phyloP scores from a whole-genome alignment of 2,888 invertebrate species.

The Hirtodrosophila histrioides region DNA sequence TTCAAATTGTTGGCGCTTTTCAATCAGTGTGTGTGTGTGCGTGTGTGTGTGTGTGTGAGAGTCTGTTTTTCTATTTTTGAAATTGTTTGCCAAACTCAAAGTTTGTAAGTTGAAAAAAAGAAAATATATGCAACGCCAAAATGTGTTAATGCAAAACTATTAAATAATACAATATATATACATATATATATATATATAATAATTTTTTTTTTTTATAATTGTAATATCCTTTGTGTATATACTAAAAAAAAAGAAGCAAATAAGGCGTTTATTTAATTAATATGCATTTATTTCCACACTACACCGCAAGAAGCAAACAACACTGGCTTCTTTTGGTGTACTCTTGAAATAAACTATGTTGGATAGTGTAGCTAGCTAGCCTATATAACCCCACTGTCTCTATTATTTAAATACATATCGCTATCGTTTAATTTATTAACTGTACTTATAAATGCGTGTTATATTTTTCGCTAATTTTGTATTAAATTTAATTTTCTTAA shows the following conservation, averaged over 20 bases:
- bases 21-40: constrained; percentile 1
- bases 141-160: constrained; percentile 63
- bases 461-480: constrained; percentile 64
- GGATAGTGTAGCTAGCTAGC: constrained; percentile 20
- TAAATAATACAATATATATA: constrained; percentile 36
- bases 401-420: constrained; percentile 41
- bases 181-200: constrained; percentile 26
- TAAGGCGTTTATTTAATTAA: constrained; percentile 50
- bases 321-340: constrained; percentile 67
- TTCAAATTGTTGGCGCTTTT: constrained; percentile 19
- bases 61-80: constrained; percentile 6
- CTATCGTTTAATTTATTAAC: constrained; percentile 81
- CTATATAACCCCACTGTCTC: constrained; percentile 28
- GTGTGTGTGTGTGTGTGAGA: constrained; percentile 7
- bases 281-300: constrained; percentile 74
- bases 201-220: constrained; percentile 35
- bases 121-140: constrained; percentile 53
- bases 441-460: constrained; percentile 79
- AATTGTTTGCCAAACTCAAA: constrained; percentile 67
- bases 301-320: constrained; percentile 65
- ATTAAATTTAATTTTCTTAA: constrained; percentile 63
- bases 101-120: constrained; percentile 58
- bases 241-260: constrained; percentile 58
- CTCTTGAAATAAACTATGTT: constrained; percentile 68
- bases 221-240: constrained; percentile 67